phyloP scores from a whole-genome alignment of 2,113 vertebrate genomes.

The Gymnocephalus cernua region DNA sequence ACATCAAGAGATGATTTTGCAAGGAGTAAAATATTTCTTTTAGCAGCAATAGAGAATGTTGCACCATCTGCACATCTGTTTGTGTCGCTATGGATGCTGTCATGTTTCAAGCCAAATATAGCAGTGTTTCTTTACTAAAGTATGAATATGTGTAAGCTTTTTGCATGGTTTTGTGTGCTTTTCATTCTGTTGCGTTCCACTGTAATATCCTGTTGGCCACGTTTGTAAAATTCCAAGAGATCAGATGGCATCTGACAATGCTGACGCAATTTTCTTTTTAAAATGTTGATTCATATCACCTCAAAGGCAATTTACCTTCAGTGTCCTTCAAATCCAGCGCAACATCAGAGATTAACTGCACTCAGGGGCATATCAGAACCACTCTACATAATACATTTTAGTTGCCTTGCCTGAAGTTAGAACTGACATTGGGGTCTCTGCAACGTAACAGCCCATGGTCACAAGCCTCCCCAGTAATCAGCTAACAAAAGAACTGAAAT shows the following conservation, averaged over 20 bases:
- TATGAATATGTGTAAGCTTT: background rate
- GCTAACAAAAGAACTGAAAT: slow-evolving; percentile 68
- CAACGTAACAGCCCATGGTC: slow-evolving; percentile 55
- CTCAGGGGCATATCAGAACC: slow-evolving; percentile 52
- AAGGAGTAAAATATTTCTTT: background rate
- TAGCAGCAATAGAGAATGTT: background rate
- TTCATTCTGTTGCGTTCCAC: background rate
- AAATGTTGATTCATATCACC: slow-evolving; percentile 46
- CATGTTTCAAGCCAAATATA: background rate
- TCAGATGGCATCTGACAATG: slow-evolving; percentile 30
- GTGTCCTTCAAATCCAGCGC: slow-evolving; percentile 51
- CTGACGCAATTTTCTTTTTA: slow-evolving; percentile 35
- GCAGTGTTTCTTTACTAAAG: background rate
- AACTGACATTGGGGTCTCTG: slow-evolving; percentile 70
- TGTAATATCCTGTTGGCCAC: background rate
- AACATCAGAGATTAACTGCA: slow-evolving; percentile 52
- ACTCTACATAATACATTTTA: slow-evolving; percentile 44
- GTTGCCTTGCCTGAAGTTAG: slow-evolving; percentile 60
- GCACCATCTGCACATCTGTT: background rate
- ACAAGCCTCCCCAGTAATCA: slow-evolving; percentile 60
- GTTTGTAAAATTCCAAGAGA: slow-evolving; percentile 15
- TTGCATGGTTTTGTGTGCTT: background rate
- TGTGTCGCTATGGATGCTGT: background rate
- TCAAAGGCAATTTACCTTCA: slow-evolving; percentile 44
- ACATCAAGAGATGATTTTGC: background rate